Evolutionary conservation across 2,797 vertebrate species (phyloP).

Genomic region (Sibirionetta formosa): DNA sequence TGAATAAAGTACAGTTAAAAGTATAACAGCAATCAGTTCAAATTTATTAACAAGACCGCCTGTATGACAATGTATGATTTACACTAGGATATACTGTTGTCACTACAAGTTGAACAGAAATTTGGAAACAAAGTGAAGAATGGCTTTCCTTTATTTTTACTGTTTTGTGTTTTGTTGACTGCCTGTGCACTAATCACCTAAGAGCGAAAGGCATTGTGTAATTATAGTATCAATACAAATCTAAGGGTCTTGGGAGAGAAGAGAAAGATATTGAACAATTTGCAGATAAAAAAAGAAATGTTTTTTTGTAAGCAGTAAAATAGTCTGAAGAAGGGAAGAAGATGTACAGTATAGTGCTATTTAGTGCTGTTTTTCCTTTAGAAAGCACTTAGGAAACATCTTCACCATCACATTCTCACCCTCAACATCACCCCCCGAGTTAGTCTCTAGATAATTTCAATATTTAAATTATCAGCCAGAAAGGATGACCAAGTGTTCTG

Average conservation of each 20-base stretch:
- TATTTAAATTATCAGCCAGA: conserved; percentile 4
- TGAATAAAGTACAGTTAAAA: background rate
- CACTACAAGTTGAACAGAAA: background rate
- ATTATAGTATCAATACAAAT: background rate
- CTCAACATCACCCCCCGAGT: too few relatives aligned
- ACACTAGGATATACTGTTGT: background rate
- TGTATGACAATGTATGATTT: background rate
- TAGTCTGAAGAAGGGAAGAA: background rate
- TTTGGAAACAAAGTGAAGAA: background rate
- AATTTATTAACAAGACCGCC: background rate
- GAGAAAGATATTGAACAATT: background rate
- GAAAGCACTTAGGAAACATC: background rate
- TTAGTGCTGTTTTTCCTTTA: background rate
- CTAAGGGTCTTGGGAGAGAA: background rate
- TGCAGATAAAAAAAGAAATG: too few relatives aligned
- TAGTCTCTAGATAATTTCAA: background rate
- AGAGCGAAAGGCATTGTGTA: background rate
- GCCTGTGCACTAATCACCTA: background rate
- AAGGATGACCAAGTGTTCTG: background rate
- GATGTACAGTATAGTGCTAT: background rate
- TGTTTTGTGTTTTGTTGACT: background rate
- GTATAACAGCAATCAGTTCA: background rate
- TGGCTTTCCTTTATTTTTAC: background rate
- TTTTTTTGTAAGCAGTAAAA: background rate
- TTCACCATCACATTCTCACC: too few relatives aligned